phyloP scores from a whole-genome alignment of 2,113 vertebrate genomes.

The Zosterops borbonicus region DNA sequence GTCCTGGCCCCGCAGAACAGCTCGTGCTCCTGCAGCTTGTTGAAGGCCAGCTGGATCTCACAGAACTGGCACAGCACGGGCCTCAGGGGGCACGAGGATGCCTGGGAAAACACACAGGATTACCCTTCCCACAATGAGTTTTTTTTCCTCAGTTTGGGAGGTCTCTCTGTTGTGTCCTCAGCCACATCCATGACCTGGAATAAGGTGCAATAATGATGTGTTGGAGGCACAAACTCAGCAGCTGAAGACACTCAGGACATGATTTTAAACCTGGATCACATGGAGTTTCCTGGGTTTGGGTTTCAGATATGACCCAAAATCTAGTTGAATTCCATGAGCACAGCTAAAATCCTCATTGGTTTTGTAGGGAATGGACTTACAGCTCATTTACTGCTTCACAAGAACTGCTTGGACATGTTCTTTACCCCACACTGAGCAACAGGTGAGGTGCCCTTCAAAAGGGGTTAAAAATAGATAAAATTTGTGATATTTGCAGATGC shows the following conservation, averaged over 20 bases:
- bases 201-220: accelerated
- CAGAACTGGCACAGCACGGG: slow-evolving; percentile 88
- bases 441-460: not conserved
- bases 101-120: not conserved
- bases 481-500: not conserved
- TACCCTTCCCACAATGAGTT: not conserved
- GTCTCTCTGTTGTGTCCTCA: not conserved
- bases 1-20: slow-evolving; percentile 92
- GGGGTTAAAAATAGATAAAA: not conserved
- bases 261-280: not conserved
- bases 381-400: not conserved
- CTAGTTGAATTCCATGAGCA: not conserved
- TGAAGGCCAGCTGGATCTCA: slow-evolving; percentile 85
- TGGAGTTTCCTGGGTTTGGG: not conserved
- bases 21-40: slow-evolving; percentile 87
- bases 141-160: not conserved
- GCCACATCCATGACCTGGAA: not conserved
- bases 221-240: not conserved
- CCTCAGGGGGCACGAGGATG: slow-evolving; percentile 77
- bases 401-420: not conserved
- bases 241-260: not conserved
- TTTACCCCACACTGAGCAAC: not conserved
- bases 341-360: accelerated
- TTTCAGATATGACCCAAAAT: not conserved
- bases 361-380: not conserved